Base-by-base conservation (phyloP, 2,797 vertebrate genomes). In the Trachurus trachurus region DNA sequence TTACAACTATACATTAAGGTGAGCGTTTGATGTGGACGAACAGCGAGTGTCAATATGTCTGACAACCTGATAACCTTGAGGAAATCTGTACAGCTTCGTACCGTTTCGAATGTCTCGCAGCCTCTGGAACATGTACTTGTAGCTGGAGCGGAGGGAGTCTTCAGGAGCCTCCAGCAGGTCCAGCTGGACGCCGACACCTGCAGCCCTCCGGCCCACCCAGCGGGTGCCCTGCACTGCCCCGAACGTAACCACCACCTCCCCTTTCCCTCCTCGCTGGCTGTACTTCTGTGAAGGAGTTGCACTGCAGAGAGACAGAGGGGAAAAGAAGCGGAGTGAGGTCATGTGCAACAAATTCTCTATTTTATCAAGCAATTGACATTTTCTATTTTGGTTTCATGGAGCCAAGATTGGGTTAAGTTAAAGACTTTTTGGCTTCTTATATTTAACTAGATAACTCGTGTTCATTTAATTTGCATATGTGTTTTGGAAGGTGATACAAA, bases 101-200 rank as follows among this genome's bases (percentile, higher is more conserved):
- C 86, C 86, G 74, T 98, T 96, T 47, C 96, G 94, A 31, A 97
- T 47, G 1, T 98, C 98, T 0, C 93, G 72, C 1, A 96, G 88
- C 75, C 96, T 96, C 89, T 99, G 98, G 86, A 99, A 99, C 98
- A 99, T 99, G 78, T 91, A 96, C 58, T 97, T 98, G 91, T 98
- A 98, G 82, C 87, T 94, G 82, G 78, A 76, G 0, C 53, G 84
- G 2, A 99, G 94, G 0, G 89, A 86, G 4, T 95, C 83, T 19
- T 95, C 95, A 0, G 84, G 77, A 0, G 75, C 34, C 10, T 94
- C 93, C 0, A 97, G 83, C 53, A 94, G 84, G 37, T 91, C 84
- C 57, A 96, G 78, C 15, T 76, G 75, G 67, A 94, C 44, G 0
- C 26, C 73, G 0, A 40, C 49, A 3, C 86, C 85, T 0, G 44